Evolutionary conservation across 2,888 invertebrate genomes (phyloP).

Genomic region (Melangyna quadrimaculata): DNA sequence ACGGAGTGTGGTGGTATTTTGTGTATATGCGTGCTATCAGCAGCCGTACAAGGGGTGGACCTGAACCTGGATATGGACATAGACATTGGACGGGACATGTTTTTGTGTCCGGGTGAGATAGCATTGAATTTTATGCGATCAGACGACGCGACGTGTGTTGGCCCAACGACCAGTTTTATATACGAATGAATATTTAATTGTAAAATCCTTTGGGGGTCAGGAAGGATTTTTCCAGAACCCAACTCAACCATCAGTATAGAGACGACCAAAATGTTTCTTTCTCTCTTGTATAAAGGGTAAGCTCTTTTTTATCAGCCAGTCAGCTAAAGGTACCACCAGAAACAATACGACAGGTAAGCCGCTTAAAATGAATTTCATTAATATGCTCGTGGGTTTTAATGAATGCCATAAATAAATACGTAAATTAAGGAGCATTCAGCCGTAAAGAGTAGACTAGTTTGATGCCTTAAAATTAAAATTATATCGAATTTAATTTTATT

Average conservation of each 20-base stretch:
- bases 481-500: constrained; percentile 8
- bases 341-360: constrained; percentile 66
- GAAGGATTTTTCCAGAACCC: neutral
- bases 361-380: constrained; percentile 68
- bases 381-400: constrained; percentile 55
- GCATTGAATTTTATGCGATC: constrained; percentile 19
- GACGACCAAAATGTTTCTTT: neutral
- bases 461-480: constrained; percentile 14
- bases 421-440: constrained; percentile 1
- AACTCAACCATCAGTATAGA: neutral
- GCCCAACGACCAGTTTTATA: constrained; percentile 19
- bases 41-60: neutral
- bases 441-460: neutral
- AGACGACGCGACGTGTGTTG: neutral
- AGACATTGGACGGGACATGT: neutral
- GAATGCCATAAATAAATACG: constrained; percentile 48
- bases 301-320: constrained; percentile 50
- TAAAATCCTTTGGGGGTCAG: constrained; percentile 10
- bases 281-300: neutral
- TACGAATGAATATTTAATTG: constrained; percentile 66
- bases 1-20: constrained; percentile 41
- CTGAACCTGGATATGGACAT: too few relatives aligned
- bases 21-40: neutral
- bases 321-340: constrained; percentile 20
- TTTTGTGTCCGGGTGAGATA: constrained; percentile 47